A percentile compares a stretch with the other conserved stretches of the same genome.
Conservation (phyloP, 2,113 vertebrate species). For the Bostrychus sinensis region DNA sequence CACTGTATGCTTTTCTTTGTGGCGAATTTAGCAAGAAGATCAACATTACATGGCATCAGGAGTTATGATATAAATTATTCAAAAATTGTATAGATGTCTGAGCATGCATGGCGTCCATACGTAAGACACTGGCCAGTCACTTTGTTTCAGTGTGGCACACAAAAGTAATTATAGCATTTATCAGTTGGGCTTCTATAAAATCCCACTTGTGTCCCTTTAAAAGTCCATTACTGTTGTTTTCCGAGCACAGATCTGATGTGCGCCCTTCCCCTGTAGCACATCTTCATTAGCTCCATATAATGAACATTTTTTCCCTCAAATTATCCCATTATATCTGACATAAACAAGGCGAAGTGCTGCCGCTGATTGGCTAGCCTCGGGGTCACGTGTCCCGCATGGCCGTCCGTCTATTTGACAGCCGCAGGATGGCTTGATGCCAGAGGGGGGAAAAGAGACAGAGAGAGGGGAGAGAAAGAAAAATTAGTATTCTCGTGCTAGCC, state of each 20-base stretch:
- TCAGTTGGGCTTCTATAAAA: not conserved
- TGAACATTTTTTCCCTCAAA: constrained; percentile 51
- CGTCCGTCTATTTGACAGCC: constrained; percentile 80
- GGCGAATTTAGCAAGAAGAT: no score
- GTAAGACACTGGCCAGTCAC: constrained; percentile 1
- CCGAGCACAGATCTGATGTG: constrained; percentile 27
- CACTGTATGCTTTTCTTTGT: no score
- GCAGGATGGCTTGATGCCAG: constrained; percentile 77
- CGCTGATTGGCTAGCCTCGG: constrained; percentile 67
- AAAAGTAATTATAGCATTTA: not conserved
- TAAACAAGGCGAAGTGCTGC: constrained; percentile 57
- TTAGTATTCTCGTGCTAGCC: constrained; percentile 77
- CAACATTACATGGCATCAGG: no score
- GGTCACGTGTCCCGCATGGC: constrained; percentile 70
- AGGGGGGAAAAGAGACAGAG: constrained; percentile 74
- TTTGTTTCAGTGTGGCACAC: no score
- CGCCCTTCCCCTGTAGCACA: constrained; percentile 26
- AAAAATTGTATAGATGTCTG: no score
- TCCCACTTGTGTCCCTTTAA: not conserved
- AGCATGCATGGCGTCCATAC: no score
- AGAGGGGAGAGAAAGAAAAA: constrained; percentile 79
- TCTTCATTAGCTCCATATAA: constrained; percentile 55
- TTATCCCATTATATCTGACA: constrained; percentile 66
- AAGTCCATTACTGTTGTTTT: constrained; percentile 17
- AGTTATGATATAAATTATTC: no score